Percentiles rank a stretch among this genome's conserved stretches.
These are phyloP conservation scores for Venustaconcha ellipsiformis DNA, from an alignment of 1,140 invertebrate species.

Conservation along the genomic window DNA sequence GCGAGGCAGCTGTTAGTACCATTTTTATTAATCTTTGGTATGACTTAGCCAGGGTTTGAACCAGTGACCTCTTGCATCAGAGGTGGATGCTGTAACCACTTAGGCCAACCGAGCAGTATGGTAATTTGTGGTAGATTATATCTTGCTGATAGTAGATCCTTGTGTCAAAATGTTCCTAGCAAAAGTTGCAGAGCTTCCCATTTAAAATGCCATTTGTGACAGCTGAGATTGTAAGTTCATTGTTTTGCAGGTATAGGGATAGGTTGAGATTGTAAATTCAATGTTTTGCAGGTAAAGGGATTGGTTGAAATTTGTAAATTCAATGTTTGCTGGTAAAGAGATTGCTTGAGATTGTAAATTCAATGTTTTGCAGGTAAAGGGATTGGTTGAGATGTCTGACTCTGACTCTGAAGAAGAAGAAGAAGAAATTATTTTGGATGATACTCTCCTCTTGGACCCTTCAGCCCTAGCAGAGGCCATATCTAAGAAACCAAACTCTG, in stretches of 20 bases:
- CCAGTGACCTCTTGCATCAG: too few species aligned
- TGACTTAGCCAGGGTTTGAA: too few species aligned
- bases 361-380: constrained; percentile 12
- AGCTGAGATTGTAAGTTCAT: not conserved
- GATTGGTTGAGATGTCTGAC: constrained; percentile 32
- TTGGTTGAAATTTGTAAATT: not conserved
- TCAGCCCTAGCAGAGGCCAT: not conserved
- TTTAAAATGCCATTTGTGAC: not conserved
- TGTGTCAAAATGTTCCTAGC: too few species aligned
- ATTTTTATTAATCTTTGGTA: too few species aligned
- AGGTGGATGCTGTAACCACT: too few species aligned
- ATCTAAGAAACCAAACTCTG: not conserved
- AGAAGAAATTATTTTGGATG: constrained; percentile 13
- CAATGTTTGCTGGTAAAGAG: not conserved
- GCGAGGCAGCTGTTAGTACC: too few species aligned
- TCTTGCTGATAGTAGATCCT: too few species aligned
- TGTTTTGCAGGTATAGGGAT: not conserved
- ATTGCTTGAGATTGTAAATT: too few species aligned
- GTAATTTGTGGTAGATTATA: too few species aligned
- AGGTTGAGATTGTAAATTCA: too few species aligned
- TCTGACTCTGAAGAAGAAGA: constrained; percentile 26
- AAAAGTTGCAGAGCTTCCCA: too few species aligned
- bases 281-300: not conserved
- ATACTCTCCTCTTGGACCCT: not conserved
- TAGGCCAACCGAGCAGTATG: too few species aligned